Conservation (phyloP, 2,113 vertebrate species). For the Halichoerus grypus region DNA sequence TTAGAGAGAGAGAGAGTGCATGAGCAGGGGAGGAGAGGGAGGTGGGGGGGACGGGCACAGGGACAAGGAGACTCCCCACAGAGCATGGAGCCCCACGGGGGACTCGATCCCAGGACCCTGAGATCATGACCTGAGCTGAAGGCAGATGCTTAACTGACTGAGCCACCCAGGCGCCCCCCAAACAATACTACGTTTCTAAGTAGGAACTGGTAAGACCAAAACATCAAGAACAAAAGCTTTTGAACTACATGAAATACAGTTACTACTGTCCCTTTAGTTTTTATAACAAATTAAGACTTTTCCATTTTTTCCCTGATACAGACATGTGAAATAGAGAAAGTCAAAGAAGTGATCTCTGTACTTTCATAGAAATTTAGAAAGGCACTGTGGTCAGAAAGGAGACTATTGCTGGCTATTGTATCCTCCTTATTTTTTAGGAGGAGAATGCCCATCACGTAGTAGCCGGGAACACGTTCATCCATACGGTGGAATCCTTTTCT, state of each 20-base stretch:
- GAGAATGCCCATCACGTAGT: rapidly evolving
- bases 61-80: background rate
- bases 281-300: conserved; percentile 60
- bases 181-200: conserved; percentile 27
- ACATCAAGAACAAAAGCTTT: background rate
- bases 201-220: background rate
- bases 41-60: rapidly evolving
- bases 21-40: background rate
- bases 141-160: background rate
- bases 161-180: background rate
- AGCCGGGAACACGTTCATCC: background rate
- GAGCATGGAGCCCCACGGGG: background rate
- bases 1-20: too few relatives aligned
- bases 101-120: background rate
- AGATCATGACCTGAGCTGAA: background rate
- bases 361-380: background rate
- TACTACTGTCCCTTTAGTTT: background rate
- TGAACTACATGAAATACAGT: background rate
- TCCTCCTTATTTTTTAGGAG: background rate
- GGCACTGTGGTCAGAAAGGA: background rate
- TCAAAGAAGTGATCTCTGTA: background rate
- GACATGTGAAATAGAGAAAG: background rate
- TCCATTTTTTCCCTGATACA: background rate
- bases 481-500: background rate
- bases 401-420: background rate